These are phyloP conservation scores for Nemopilema nomurai DNA, from an alignment of 30 jellyfish, hydroid and myxozoan genomes.

Conservation along the genomic window DNA sequence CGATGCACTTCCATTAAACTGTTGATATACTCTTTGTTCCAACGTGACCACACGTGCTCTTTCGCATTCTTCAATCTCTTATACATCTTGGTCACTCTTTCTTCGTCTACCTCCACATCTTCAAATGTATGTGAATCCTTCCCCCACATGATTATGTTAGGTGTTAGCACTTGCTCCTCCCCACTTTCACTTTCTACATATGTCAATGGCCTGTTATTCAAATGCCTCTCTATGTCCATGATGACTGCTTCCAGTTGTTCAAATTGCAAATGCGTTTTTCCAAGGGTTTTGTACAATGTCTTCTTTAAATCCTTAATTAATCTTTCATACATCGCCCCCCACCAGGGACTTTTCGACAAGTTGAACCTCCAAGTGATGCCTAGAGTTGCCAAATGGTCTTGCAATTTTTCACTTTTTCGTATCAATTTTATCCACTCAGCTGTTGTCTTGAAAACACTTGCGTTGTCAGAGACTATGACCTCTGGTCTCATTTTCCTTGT, in stretches of 20 bases:
- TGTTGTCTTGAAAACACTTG: constrained; percentile 49
- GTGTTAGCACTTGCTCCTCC: constrained; percentile 52
- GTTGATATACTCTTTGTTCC: constrained; percentile 36
- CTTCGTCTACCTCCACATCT: constrained; percentile 34
- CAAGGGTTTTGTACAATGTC: constrained; percentile 28
- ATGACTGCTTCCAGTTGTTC: constrained; percentile 39
- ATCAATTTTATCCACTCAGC: constrained; percentile 26
- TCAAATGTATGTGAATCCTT: constrained; percentile 40
- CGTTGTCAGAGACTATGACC: constrained; percentile 37
- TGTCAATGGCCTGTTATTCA: constrained; percentile 35
- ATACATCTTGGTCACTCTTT: constrained; percentile 17
- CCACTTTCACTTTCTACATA: constrained; percentile 52
- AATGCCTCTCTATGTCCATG: constrained; percentile 49
- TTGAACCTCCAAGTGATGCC: constrained; percentile 31
- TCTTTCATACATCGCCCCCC: constrained; percentile 40
- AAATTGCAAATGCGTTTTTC: constrained; percentile 28
- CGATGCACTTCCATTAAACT: constrained; percentile 57
- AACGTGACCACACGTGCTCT: constrained; percentile 49
- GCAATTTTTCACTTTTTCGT: constrained; percentile 28
- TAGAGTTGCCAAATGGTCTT: constrained; percentile 36
- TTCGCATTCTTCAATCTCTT: constrained; percentile 32
- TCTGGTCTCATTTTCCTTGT: constrained; percentile 32
- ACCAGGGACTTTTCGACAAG: constrained; percentile 18
- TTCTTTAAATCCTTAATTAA: constrained; percentile 32
- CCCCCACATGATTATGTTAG: constrained; percentile 55